Evolutionary conservation across 2,888 invertebrate species (phyloP), one percentile per base, ranked within the genome.

Genomic region (Steinernema carpocapsae): DNA sequence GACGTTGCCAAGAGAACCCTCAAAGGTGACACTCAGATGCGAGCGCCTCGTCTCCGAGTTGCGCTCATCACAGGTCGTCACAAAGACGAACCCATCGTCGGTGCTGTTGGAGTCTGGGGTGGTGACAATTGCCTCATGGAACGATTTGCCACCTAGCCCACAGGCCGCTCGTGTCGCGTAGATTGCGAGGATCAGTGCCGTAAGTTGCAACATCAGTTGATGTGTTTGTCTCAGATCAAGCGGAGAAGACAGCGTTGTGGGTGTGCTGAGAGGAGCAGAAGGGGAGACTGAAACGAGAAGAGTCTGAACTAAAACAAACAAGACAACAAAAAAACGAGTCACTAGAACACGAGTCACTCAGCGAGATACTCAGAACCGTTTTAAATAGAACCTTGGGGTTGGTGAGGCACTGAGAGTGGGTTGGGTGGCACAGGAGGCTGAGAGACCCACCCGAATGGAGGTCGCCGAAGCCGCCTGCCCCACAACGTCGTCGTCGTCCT

Each of bases 131-230:
- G 22, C 3, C 14, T 64, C 64, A 32, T 64, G 64, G 32, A 64
- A 64, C 17, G 64, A 64, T 32, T 64, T 64, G 64, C 64, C 64
- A 26, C 64, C 64, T 29, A 64, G 64, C 6, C 64, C 64, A n/a
- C 64, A 64, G 17, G 64, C 32, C 17, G 64, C 64, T 7, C 64
- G 64, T 17, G 64, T 37, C 32, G 64, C 64, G 32, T 64, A 64
- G 29, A 64, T 64, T 6, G 64, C 64, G 64, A 64, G 64, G 17
- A 64, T 32, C 32, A 64, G 32, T 64, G 3, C 64, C 32, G 64
- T 64, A 32, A 64, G 32, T 32, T 64, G 32, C 17, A 64, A n/a
- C 64, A 64, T 64, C 32, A 64, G 29, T 32, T 64, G 64, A 32
- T 14, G 56, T 56, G 56, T 24, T 12, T 22, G 56, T 24, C 56